A percentile compares a stretch with the other conserved stretches of the same genome.
These are phyloP conservation scores for Caradrina clavipalpis DNA, from an alignment of 2,888 invertebrate genomes.

Conservation along the genomic window DNA sequence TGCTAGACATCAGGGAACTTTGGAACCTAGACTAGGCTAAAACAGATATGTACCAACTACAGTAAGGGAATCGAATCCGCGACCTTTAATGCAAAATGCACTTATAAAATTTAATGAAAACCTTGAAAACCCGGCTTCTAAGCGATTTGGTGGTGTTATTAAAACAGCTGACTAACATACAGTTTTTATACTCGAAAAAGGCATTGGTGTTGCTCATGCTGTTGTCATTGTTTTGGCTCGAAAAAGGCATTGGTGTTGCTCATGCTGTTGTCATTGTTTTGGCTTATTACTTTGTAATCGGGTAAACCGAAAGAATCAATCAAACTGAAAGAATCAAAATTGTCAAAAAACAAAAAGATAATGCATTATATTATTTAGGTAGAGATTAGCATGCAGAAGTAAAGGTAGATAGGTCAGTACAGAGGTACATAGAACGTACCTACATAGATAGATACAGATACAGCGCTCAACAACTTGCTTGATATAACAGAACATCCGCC, in stretches of 20 bases:
- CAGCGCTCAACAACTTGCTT: neutral
- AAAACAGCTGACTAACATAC: neutral
- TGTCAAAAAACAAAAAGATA: too few species aligned
- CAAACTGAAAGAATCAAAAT: too few species aligned
- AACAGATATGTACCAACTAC: neutral
- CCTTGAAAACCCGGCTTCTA: neutral
- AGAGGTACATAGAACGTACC: too few species aligned
- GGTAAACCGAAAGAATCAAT: neutral
- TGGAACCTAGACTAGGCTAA: neutral
- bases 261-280: too few species aligned
- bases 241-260: too few species aligned
- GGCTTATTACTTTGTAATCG: neutral
- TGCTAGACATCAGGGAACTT: neutral
- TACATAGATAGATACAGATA: too few species aligned
- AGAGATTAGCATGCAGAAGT: too few species aligned
- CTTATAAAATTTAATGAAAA: neutral
- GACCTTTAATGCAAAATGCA: too few species aligned
- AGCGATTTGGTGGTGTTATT: neutral
- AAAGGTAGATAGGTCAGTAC: too few species aligned
- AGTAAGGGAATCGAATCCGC: neutral
- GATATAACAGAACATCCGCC: conserved; percentile 1
- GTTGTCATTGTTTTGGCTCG: neutral
- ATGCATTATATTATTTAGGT: too few species aligned
- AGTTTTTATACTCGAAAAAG: too few species aligned
- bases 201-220: too few species aligned